Base-by-base conservation (phyloP, 2,797 vertebrate species). In the Ibycter americanus region DNA sequence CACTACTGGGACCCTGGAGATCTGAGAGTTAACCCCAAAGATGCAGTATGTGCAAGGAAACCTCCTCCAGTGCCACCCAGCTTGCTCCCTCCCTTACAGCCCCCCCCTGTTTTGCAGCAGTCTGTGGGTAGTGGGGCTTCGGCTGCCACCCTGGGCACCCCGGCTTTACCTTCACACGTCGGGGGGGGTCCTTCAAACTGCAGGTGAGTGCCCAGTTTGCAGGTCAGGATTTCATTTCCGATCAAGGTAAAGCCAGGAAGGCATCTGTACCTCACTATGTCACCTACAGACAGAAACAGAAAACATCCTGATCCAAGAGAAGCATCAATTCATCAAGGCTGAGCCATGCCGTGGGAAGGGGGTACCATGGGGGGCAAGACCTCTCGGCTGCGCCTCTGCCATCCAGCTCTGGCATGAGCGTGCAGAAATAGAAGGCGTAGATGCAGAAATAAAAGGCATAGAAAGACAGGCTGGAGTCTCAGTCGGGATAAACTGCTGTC, bases 121-220 rank as follows among this genome's bases (percentile, higher is more conserved):
- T 5, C 52, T 40, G 19, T 4, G 46, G 27, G n/a, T 7, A 15
- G 77, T 77, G 34, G 40, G 63, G 26, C 12, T 2, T 1, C 5
- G 62, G n/a, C 36, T 3, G 29, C 25, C 56, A 12, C 4, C 1
- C 18, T 3, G 40, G 29, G n/a, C 29, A 36, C 19, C 17, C 52
- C 5, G 0, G 56, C 59, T 59, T 98, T 97, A 99, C 99, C 99
- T 98, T 99, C 99, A 92, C 99, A 99, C 4, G 99, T 98, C 16
- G 99, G 99, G 0, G 99, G 99, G 54, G 99, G 99, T 5, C 99
- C 99, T 93, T 99, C 99, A 55, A 99, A 99, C 97, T 99, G 99
- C 27, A 99, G 98, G 76, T 99, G 98, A 15, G 99, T 99, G 71
- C 99, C 99, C 11, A 99, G 97, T 4, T 98, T 98, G 97, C 99